A percentile compares a stretch with the other conserved stretches of the same genome.
Evolutionary conservation across 2,797 vertebrate genomes (phyloP).

Genomic region (Menidia menidia): DNA sequence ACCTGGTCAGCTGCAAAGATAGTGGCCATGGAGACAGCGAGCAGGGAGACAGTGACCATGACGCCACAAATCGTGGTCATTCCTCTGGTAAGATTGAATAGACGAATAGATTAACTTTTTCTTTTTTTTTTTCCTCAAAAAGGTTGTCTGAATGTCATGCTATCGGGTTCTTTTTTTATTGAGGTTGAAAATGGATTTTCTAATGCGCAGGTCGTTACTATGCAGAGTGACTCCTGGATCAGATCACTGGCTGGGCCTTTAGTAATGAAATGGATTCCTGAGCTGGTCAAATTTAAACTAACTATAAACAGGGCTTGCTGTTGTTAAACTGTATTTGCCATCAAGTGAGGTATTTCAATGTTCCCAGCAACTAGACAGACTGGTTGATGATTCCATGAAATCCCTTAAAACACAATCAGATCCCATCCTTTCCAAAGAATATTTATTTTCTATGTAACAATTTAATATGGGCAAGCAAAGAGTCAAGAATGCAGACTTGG

Average conservation of each 20-base stretch:
- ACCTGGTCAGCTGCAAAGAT: conserved; percentile 99
- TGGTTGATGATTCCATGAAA: background rate
- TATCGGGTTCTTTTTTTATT: background rate
- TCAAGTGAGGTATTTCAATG: background rate
- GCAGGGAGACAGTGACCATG: conserved; percentile 98
- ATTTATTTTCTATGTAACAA: conserved; percentile 1
- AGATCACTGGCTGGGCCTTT: background rate
- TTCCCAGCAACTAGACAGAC: background rate
- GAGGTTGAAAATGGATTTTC: background rate
- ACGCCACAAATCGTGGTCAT: conserved; percentile 96
- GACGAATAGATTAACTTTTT: too few relatives aligned
- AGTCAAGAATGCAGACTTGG: conserved; percentile 21
- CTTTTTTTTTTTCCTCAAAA: too few relatives aligned
- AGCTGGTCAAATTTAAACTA: conserved; percentile 2
- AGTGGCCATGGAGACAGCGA: conserved; percentile 99
- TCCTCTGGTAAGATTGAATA: conserved; percentile 88
- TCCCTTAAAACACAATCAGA: background rate
- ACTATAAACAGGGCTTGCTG: conserved; percentile 12
- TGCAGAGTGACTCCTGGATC: background rate
- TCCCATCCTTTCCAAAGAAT: too few relatives aligned
- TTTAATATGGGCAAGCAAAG: conserved; percentile 39
- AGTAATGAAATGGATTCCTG: conserved; percentile 13
- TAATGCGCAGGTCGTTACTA: conserved; percentile 35
- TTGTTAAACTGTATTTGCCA: background rate
- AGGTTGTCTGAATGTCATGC: conserved; percentile 1